Evolutionary conservation across 1,140 invertebrate species (phyloP), one percentile per base, ranked within the genome.

Genomic region (Steinernema feltiae): DNA sequence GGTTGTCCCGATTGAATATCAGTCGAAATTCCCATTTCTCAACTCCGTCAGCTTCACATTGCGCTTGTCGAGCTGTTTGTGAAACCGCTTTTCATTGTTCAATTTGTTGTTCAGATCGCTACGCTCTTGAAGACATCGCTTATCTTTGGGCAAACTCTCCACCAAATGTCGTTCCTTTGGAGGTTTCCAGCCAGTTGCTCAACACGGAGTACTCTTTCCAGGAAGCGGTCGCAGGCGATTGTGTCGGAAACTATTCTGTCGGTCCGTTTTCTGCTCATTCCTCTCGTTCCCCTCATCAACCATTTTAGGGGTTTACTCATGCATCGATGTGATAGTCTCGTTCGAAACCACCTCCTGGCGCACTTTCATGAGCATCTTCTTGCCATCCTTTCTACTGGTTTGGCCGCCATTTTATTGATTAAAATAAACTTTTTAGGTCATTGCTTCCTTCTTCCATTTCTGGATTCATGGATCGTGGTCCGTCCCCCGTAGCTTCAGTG

Each of bases 61-160:
- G 24, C 78, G 73, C 30, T 41, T 83, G 41, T 74, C 78, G 30
- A 82, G 81, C 53, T 82, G 78, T 82, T n/a, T 27, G 80, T 71
- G 27, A 53, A 30, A n/a, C 0, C 27, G n/a, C 0, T 3, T 74
- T 15, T 72, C 79, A 80, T 69, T 29, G 21, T 17, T 1, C 15
- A 48, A 24, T 35, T 76, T 15, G 15, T 3, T 18, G 24, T 82
- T 79, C 63, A 83, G 82, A 84, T 70, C 75, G 35, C 27, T 85
- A 85, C 69, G 70, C 80, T 18, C 76, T 85, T 12, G 84, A 84
- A 24, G 84, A 85, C 69, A 78, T 85, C 21, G 83, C 82, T 24
- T 86, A 86, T 71, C 73, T 85, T n/a, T 85, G 84, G 84, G 83
- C 84, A 7, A 85, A 86, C 48, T 80, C 79, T 17, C 84, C 84